Evolutionary conservation across 2,888 invertebrate species (phyloP), one percentile per base, ranked within the genome.

Genomic region (Urechis unicinctus): DNA sequence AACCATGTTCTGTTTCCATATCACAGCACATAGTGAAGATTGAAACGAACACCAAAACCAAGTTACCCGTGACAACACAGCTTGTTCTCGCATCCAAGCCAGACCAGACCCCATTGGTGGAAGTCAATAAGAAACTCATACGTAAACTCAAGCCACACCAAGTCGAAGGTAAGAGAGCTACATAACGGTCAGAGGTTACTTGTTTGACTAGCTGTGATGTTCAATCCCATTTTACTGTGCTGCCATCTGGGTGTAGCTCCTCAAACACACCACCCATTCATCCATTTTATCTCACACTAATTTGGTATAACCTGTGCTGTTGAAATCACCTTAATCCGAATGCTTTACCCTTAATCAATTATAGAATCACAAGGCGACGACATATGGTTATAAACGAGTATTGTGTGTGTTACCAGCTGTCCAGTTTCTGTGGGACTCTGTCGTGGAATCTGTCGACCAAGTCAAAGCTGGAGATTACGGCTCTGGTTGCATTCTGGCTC

Each of bases 341-440:
- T n/a, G n/a, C n/a, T n/a, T n/a, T n/a, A n/a, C n/a, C n/a, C n/a
- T n/a, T n/a, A n/a, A n/a, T n/a, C n/a, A n/a, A n/a, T n/a, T n/a
- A n/a, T n/a, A n/a, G n/a, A n/a, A n/a, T n/a, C n/a, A n/a, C n/a
- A n/a, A n/a, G n/a, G n/a, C n/a, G n/a, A n/a, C n/a, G n/a, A n/a
- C n/a, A n/a, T n/a, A n/a, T n/a, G 45, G 9, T 21, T 21, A 22
- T 45, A 22, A 24, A 22, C n/a, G 3, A 47, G 3, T 9, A 6
- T 6, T n/a, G 2, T 21, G 45, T 43, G 52, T 49, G 31, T 45
- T 52, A 63, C 59, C 49, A 78, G 93, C 95, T 58, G 87, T 96
- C 3, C 89, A 91, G 75, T 95, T 95, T 72, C 90, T 95, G 89
- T 95, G 91, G 90, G 88, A 94, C 68, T 88, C 90, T 21, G 88